phyloP scores from a whole-genome alignment of 2,888 invertebrate genomes.

The Ecliptopera silaceata region DNA sequence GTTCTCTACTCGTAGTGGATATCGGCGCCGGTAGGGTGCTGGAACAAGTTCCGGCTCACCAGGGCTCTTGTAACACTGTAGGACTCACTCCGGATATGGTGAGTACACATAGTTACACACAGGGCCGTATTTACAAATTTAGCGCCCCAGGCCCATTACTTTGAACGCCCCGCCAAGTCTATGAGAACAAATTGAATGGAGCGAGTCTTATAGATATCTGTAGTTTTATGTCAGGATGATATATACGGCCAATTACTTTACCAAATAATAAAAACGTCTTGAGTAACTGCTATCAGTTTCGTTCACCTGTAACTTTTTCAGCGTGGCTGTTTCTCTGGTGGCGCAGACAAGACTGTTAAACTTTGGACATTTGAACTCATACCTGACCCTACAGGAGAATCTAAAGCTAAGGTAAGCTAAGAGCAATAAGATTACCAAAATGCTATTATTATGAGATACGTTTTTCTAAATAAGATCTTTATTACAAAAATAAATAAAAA shows the following conservation, averaged over 20 bases:
- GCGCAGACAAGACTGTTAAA: slow-evolving; percentile 95
- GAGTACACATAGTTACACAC: slow-evolving; percentile 9
- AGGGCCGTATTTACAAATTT: too few species aligned
- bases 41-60: slow-evolving; percentile 93
- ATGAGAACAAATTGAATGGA: too few species aligned
- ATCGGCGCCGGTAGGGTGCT: slow-evolving; percentile 91
- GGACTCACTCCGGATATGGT: slow-evolving; percentile 92
- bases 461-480: too few species aligned
- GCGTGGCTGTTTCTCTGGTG: slow-evolving; percentile 92
- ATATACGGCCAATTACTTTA: too few species aligned
- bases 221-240: too few species aligned
- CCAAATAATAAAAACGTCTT: too few species aligned
- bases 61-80: slow-evolving; percentile 90
- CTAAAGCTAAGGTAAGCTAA: slow-evolving; percentile 84
- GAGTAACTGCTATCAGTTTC: not conserved
- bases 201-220: too few species aligned
- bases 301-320: slow-evolving; percentile 44
- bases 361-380: slow-evolving; percentile 97
- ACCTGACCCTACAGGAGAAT: slow-evolving; percentile 84
- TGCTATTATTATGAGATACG: too few species aligned
- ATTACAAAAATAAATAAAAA: too few species aligned
- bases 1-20: slow-evolving; percentile 92
- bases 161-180: too few species aligned
- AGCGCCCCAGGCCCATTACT: too few species aligned
- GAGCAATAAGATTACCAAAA: too few species aligned